Evolutionary conservation across 2,113 vertebrate genomes (phyloP).

Genomic region (Sphaerodactylus townsendi): DNA sequence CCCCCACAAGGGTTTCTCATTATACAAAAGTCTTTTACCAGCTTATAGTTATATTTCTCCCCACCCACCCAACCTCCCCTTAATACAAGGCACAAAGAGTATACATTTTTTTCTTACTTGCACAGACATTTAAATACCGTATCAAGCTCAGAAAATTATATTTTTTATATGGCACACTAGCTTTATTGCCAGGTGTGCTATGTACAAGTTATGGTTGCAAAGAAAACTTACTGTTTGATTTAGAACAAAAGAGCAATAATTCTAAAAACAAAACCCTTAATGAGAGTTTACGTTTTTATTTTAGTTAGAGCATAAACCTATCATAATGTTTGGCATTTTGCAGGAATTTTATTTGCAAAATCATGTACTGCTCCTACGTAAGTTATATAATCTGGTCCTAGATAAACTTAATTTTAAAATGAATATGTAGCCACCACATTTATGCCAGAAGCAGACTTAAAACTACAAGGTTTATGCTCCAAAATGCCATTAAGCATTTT

Average conservation of each 20-base stretch:
- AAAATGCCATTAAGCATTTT: slow-evolving; percentile 78
- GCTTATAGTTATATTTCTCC: slow-evolving; percentile 78
- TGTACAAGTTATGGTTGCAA: slow-evolving; percentile 78
- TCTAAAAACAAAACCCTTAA: slow-evolving; percentile 44
- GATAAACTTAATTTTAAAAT: slow-evolving; percentile 55
- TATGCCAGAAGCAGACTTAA: slow-evolving; percentile 70
- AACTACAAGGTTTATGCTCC: slow-evolving; percentile 75
- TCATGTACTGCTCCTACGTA: slow-evolving; percentile 59
- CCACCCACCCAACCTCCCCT: slow-evolving; percentile 56
- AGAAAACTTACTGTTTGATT: slow-evolving; percentile 58
- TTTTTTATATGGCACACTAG: slow-evolving; percentile 79
- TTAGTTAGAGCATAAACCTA: slow-evolving; percentile 77
- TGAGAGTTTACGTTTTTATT: slow-evolving; percentile 65
- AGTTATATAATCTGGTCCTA: slow-evolving; percentile 68
- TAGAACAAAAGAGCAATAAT: slow-evolving; percentile 68
- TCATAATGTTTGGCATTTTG: slow-evolving; percentile 69
- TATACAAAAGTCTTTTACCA: slow-evolving; percentile 80
- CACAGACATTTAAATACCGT: slow-evolving; percentile 87
- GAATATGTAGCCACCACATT: slow-evolving; percentile 49
- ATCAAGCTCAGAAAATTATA: slow-evolving; percentile 80
- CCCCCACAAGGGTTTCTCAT: slow-evolving; percentile 77
- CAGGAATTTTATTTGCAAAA: slow-evolving; percentile 51
- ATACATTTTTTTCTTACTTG: slow-evolving; percentile 90
- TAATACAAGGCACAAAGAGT: slow-evolving; percentile 99
- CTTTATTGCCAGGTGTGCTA: slow-evolving; percentile 71